These are phyloP conservation scores for Holcopasites calliopsidis DNA, from an alignment of 1,140 invertebrate species.

Conservation along the genomic window DNA sequence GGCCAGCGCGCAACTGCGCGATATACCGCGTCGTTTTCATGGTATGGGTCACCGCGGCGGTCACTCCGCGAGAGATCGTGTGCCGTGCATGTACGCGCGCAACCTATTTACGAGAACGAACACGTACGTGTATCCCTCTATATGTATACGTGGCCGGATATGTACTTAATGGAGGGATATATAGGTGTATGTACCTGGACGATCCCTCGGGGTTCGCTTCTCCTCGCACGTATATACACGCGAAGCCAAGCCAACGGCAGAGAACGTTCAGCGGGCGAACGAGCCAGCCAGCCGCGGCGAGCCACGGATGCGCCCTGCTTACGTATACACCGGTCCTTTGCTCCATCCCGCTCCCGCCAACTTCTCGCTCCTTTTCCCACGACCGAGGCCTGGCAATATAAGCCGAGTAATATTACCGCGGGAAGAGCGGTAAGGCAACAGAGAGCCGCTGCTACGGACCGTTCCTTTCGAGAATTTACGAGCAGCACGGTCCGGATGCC, in stretches of 20 bases:
- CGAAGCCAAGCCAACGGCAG: slow-evolving; percentile 20
- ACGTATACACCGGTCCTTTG: slow-evolving; percentile 46
- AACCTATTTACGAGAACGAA: background rate
- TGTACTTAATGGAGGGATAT: background rate
- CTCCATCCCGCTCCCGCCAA: slow-evolving; percentile 30
- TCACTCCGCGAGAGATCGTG: slow-evolving; percentile 50
- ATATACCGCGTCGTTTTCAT: slow-evolving; percentile 29
- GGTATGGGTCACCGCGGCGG: slow-evolving; percentile 63
- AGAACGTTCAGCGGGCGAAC: slow-evolving; percentile 16
- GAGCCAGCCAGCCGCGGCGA: slow-evolving; percentile 46
- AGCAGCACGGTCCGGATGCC: slow-evolving; percentile 60
- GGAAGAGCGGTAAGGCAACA: slow-evolving; percentile 63
- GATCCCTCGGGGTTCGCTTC: slow-evolving; percentile 62
- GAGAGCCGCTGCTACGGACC: slow-evolving; percentile 62
- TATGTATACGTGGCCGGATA: background rate
- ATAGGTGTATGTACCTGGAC: slow-evolving; percentile 50
- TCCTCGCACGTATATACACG: slow-evolving; percentile 52
- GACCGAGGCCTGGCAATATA: slow-evolving; percentile 56
- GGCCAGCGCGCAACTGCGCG: slow-evolving; percentile 39
- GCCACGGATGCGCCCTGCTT: slow-evolving; percentile 56
- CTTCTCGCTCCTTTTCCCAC: slow-evolving; percentile 36
- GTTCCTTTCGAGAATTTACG: slow-evolving; percentile 67
- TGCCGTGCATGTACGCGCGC: background rate
- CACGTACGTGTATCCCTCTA: background rate
- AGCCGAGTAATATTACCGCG: slow-evolving; percentile 67